Base-by-base conservation (phyloP, 2,888 invertebrate genomes). In the Hipparchia sbordonii region DNA sequence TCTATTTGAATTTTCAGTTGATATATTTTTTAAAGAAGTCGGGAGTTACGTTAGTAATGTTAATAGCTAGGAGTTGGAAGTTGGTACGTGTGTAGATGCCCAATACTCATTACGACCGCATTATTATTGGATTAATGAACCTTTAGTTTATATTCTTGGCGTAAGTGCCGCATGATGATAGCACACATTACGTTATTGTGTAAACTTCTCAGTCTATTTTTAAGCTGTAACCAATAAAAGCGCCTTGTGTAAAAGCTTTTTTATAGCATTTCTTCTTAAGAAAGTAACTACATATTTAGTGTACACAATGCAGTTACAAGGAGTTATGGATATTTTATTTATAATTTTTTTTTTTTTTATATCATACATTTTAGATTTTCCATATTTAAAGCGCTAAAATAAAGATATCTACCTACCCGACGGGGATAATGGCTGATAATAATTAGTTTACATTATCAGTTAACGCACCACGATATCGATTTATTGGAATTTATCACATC, bases 41-140 rank as follows among this genome's bases (percentile, higher is more conserved):
- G 23, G 23, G 23, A 23, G 23, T 23, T n/a, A 54, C 54, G 54
- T 10, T 5, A 54, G n/a, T 12, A 5, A 13, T 57, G 23, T 57
- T 23, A 23, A 4, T 61, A 39, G 10, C 45, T 45, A 9, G 46
- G 8, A 33, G 65, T 52, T 7, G 33, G 65, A 13, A 12, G 51
- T 65, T 51, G 65, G 52, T 33, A 4, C 12, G 52, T 52, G 51
- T 63, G 51, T 63, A 51, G 51, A 51, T 63, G 23, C 33, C 33
- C 7, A 52, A 81, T 85, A 82, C 82, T 86, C 81, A 79, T 78
- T 79, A 78, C 67, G 74, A 67, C 72, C 78, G 79, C 80, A 80
- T 80, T 84, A 82, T 85, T 85, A 87, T 87, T 82, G 86, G 87
- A 88, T 85, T 90, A 87, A 86, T 89, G 86, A 88, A 87, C 87